Evolutionary conservation across 2,113 vertebrate genomes (phyloP), one percentile per base, ranked within the genome.

Genomic region (Pelvicachromis taeniatus): DNA sequence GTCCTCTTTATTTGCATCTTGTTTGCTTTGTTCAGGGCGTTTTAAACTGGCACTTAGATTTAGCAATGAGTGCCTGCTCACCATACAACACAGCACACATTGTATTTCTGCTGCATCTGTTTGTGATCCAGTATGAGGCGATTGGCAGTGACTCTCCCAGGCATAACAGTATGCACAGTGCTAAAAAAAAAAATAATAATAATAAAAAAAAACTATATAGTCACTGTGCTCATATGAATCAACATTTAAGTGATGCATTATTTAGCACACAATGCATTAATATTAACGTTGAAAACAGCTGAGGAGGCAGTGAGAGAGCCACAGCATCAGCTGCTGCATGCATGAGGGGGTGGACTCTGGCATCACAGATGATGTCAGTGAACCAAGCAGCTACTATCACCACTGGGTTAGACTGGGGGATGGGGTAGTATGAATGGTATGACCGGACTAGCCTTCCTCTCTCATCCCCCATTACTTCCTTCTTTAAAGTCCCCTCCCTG

Each of bases 361-460:
- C 17, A 68, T 70, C 61, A 12, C 68, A 81, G 90, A 88, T 92
- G 92, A 92, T 90, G 87, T 94, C 94, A 93, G 84, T 88, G 86
- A 89, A 84, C 82, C 84, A 89, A 86, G 89, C 92, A 56, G 88
- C 81, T 83, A 79, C 91, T 81, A 89, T 89, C 91, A 84, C 91
- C 90, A 85, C 84, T 73, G 83, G 59, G 53, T 78, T 50, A 55
- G 84, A 83, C 35, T 73, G 93, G 91, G 90, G 93, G 92, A 86
- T 80, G 93, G 91, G 90, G 75, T 33, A 2, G 9, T 55, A 78
- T 90, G 79, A 77, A 82, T 65, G 54, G 23, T 84, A 73, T 77
- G 77, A 85, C 56, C 50, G 78, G 81, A 81, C 77, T 38, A 53
- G 82, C 70, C 54, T 83, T 65, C 23, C 48, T 77, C 16, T 53